Conservation (phyloP, 2,113 vertebrate genomes). For the Saccopteryx leptura region DNA sequence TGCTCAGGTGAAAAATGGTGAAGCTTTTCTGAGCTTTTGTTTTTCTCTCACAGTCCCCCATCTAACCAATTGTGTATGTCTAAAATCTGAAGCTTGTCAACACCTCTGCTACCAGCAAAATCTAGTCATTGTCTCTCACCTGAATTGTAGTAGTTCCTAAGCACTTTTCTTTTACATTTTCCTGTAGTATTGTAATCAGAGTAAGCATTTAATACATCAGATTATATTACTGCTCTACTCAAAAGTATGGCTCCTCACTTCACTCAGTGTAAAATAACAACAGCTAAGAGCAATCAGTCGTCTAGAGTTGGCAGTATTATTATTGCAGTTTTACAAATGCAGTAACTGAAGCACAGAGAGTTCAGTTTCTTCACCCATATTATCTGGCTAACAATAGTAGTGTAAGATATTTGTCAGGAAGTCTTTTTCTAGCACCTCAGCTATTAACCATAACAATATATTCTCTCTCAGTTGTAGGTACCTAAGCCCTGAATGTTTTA, state of each 20-base stretch:
- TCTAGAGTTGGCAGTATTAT: neutral
- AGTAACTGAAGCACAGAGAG: neutral
- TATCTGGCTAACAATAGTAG: neutral
- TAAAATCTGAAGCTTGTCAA: neutral
- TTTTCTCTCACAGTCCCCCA: neutral
- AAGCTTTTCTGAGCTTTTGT: neutral
- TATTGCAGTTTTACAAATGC: neutral
- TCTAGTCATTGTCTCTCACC: neutral
- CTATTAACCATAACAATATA: neutral
- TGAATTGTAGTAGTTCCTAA: neutral
- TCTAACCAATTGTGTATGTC: neutral
- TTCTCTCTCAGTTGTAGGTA: neutral
- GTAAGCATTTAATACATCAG: neutral
- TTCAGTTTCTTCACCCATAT: neutral
- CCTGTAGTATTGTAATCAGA: neutral
- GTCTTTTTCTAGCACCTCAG: neutral
- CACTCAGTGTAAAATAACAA: neutral
- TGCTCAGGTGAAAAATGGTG: neutral
- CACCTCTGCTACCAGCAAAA: neutral
- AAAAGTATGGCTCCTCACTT: neutral
- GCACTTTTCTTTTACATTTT: neutral
- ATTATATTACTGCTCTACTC: neutral
- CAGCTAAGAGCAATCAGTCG: neutral
- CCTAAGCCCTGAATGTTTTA: neutral
- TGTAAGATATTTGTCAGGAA: neutral